Base-by-base conservation (phyloP, 2,797 vertebrate species). In the Chromis chromis region DNA sequence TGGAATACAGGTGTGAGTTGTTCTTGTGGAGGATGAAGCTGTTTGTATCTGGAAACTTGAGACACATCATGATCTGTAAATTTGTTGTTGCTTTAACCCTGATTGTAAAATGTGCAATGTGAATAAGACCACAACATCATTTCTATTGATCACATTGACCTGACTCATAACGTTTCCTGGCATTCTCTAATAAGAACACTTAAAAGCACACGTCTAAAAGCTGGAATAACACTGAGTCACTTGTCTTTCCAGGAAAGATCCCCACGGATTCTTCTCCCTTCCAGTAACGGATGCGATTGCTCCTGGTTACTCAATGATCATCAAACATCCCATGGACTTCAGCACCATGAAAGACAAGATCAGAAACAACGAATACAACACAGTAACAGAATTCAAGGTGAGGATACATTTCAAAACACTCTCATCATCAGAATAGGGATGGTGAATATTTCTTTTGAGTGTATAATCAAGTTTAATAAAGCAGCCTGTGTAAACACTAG, bases 281-380 rank as follows among this genome's bases (percentile, higher is more conserved):
- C 98, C 98, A 28, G 98, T 99, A 66, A 99, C 97, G 0, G 97
- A 99, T 85, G 96, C 96, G 1, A 99, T 99, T 6, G 98, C 98
- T 71, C 98, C 98, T 8, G 98, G 98, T 25, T 99, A 99, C 92
- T 99, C 97, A 24, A 94, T 97, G 92, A 99, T 99, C 87, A 99
- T 99, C 92, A 99, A 99, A 62, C 97, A 99, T 85, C 98, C 98
- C 0, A 99, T 99, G 98, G 98, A 99, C 88, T 99, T 99, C 82
- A 97, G 97, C 90, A 99, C 97, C 0, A 99, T 99, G 96, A 99
- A 97, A 83, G 97, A 99, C 88, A 99, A 97, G 92, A 98, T 99
- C 17, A 78, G 85, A 54, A 93, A 95, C 27, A 97, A 97, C 2
- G 98, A 98, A 6, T 99, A 99, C 88, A 98, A 97, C 89, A 99